These are phyloP conservation scores for Ennomos quercinarius DNA, from an alignment of 2,888 invertebrate genomes.

Conservation along the genomic window DNA sequence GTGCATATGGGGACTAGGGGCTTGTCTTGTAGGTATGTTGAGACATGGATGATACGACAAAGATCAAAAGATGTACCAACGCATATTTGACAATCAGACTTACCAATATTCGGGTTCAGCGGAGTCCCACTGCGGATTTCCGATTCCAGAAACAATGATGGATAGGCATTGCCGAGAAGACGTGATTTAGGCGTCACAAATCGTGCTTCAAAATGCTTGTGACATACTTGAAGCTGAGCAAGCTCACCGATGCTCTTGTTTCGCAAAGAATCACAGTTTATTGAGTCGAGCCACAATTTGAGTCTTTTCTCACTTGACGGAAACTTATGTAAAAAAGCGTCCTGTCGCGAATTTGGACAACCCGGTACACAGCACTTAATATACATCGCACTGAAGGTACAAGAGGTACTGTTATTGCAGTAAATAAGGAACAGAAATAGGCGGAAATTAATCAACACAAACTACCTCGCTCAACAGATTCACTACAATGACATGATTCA, in stretches of 20 bases:
- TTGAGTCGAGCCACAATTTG: background rate
- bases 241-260: background rate
- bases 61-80: too few species aligned
- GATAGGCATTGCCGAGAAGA: background rate
- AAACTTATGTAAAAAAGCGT: constrained; percentile 2
- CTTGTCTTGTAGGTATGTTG: too few species aligned
- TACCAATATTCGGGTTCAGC: background rate
- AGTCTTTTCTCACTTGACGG: background rate
- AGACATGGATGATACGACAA: too few species aligned
- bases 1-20: too few species aligned
- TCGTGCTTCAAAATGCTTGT: background rate
- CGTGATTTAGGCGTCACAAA: background rate
- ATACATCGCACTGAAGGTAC: too few species aligned
- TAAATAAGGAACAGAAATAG: too few species aligned
- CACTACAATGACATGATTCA: too few species aligned
- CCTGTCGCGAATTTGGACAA: background rate
- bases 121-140: too few species aligned
- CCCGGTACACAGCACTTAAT: too few species aligned
- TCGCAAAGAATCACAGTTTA: background rate
- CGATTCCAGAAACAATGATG: background rate
- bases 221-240: background rate
- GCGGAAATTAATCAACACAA: too few species aligned
- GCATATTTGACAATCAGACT: background rate
- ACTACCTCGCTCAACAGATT: too few species aligned
- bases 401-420: too few species aligned